Evolutionary conservation across 1,140 invertebrate species (phyloP), one percentile per base, ranked within the genome.

Genomic region (Paraescarpia echinospica): DNA sequence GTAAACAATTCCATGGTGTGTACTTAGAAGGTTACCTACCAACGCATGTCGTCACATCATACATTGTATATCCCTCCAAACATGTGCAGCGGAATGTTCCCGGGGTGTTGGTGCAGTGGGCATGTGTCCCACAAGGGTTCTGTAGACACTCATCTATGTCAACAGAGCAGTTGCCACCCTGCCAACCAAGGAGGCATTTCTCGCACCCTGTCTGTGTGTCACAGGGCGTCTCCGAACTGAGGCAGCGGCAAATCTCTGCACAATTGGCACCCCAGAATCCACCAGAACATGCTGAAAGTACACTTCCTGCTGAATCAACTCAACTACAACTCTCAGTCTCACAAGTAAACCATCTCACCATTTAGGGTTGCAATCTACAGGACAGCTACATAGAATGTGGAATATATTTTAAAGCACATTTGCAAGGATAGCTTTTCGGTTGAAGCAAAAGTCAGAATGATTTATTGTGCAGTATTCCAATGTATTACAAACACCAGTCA

Each of bases 41-140:
- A 22, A 77, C 27, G 22, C 59, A 77, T 77, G 59, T 77, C 18
- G 59, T 22, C 22, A 77, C 9, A 77, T 77, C 59, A 77, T 77
- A 95, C 5, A 97, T 94, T 5, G 96, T 95, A 94, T 97, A 96
- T 0, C 98, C 98, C n/a, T 97, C 97, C 18, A 97, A 97, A 95
- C 97, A 97, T 41, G 95, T 95, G 94, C 97, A 97, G 92, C 95
- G 95, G 95, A 96, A 97, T 27, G 96, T 96, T 90, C 97, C 97
- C 89, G 96, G 95, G 48, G 95, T 96, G 95, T 97, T 97, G 92
- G 96, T 96, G 95, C 97, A 97, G 93, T 96, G 59, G 59, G 59
- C 96, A 94, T 97, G 96, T 94, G 97, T 96, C 95, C 97, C 97
- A 94, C 95, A 90, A 94, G 94, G 93, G 94, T 94, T 91, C 6